These are phyloP conservation scores for Lepilemur septentrionalis DNA, from an alignment of 2,797 vertebrate genomes.

Conservation along the genomic window DNA sequence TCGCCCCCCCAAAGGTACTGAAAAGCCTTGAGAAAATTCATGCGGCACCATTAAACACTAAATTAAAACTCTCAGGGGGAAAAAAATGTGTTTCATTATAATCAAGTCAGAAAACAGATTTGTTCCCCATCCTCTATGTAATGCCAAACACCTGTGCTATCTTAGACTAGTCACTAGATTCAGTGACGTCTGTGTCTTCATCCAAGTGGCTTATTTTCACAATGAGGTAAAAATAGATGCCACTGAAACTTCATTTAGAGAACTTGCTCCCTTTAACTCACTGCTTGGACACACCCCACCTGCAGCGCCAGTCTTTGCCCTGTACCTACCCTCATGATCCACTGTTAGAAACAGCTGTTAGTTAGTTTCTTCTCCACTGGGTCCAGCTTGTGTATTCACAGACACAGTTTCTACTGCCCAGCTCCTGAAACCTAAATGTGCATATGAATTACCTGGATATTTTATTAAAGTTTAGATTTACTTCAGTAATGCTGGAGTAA, in stretches of 20 bases:
- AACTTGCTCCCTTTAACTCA: neutral
- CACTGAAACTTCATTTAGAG: neutral
- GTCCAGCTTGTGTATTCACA: neutral
- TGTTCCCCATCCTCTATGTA: neutral
- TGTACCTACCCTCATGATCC: neutral
- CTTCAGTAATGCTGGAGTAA: neutral
- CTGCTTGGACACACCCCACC: neutral
- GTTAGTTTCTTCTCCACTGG: neutral
- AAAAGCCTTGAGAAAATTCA: constrained; percentile 32
- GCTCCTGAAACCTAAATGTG: neutral
- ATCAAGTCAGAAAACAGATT: constrained; percentile 48
- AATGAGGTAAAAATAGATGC: constrained; percentile 16
- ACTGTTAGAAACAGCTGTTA: neutral
- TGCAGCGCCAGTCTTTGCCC: neutral
- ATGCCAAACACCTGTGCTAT: constrained; percentile 32
- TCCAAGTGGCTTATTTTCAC: constrained; percentile 33
- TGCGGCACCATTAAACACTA: neutral
- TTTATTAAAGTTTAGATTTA: neutral
- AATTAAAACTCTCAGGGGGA: constrained; percentile 17
- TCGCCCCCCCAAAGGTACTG: neutral
- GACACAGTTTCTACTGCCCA: neutral
- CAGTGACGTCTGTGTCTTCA: neutral
- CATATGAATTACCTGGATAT: neutral
- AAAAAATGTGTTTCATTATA: constrained; percentile 33
- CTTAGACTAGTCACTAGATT: constrained; percentile 5